A percentile compares a stretch with the other conserved stretches of the same genome.
These are phyloP conservation scores for Acleris laterana DNA, from an alignment of 2,888 invertebrate genomes.

Conservation along the genomic window DNA sequence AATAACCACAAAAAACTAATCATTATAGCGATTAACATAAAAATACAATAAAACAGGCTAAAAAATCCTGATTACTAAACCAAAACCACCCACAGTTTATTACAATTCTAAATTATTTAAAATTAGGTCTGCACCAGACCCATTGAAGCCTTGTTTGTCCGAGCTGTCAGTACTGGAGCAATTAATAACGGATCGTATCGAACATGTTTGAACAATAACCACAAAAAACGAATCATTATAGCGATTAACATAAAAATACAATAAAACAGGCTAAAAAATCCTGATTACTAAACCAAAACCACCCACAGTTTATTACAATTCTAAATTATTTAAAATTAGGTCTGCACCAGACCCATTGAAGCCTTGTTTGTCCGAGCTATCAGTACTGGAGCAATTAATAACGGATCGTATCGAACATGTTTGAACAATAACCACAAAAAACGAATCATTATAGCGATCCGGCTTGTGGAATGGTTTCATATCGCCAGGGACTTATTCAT, in stretches of 20 bases:
- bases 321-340: neutral
- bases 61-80: no score
- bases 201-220: constrained; percentile 33
- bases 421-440: constrained; percentile 35
- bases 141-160: constrained; percentile 8
- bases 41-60: no score
- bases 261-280: no score
- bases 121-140: no score
- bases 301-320: neutral
- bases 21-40: no score
- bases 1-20: no score
- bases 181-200: constrained; percentile 33
- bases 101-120: no score
- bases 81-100: no score
- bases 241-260: no score
- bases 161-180: constrained; percentile 11
- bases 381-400: constrained; percentile 27
- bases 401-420: constrained; percentile 29
- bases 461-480: neutral
- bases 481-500: neutral
- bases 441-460: constrained; percentile 22
- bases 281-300: no score
- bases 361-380: constrained; percentile 2
- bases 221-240: constrained; percentile 29
- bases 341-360: constrained; percentile 11